Conservation (phyloP, 2,888 invertebrate genomes). For the Cacoxenus indagator region DNA sequence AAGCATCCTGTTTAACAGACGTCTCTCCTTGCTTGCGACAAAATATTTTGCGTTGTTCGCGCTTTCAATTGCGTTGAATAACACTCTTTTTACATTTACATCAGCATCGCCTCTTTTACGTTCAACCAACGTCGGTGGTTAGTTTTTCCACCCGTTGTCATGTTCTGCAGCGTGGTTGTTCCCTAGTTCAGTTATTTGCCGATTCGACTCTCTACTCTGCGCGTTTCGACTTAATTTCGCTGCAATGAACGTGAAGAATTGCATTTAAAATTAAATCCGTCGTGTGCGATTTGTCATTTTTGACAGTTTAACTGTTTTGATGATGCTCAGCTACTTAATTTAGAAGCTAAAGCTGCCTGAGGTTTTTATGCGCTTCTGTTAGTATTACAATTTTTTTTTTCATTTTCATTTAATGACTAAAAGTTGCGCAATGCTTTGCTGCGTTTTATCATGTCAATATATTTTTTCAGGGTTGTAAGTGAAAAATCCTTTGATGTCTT, state of each 20-base stretch:
- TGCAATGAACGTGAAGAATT: slow-evolving; percentile 47
- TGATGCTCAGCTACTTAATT: not conserved
- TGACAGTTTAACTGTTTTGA: slow-evolving; percentile 56
- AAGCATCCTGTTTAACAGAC: slow-evolving; percentile 24
- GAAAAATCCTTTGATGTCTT: not conserved
- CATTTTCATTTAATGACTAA: not conserved
- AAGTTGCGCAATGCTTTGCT: not conserved
- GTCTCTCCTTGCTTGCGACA: slow-evolving; percentile 38
- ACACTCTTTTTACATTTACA: slow-evolving; percentile 28
- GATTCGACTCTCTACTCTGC: slow-evolving; percentile 39
- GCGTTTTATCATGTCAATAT: not conserved
- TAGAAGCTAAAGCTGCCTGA: not conserved
- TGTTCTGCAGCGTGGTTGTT: slow-evolving; percentile 6
- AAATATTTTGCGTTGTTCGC: slow-evolving; percentile 11
- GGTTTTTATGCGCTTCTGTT: not conserved
- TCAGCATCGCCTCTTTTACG: slow-evolving; percentile 38
- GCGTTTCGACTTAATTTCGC: slow-evolving; percentile 49
- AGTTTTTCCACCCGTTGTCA: slow-evolving; percentile 5
- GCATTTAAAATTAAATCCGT: slow-evolving; percentile 62
- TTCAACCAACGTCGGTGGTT: not conserved
- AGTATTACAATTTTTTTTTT: not conserved
- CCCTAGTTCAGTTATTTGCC: not conserved
- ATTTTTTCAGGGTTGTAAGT: not conserved
- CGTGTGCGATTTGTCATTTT: slow-evolving; percentile 57
- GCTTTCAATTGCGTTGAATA: slow-evolving; percentile 35